Evolutionary conservation across 2,113 vertebrate genomes (phyloP).

Genomic region (Stictonetta naevosa): DNA sequence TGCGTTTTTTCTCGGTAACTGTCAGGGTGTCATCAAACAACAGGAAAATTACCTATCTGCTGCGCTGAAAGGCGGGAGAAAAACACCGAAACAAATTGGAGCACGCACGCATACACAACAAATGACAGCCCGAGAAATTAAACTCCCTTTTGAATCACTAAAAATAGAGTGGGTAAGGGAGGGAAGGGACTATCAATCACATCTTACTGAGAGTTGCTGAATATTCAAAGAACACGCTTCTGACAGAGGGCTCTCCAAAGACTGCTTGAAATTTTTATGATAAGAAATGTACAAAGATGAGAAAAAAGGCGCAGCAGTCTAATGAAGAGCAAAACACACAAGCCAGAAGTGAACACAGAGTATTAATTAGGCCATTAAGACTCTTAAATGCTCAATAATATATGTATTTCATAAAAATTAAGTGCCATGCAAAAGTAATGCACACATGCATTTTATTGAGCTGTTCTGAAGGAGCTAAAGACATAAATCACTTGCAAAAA

Average conservation of each 20-base stretch:
- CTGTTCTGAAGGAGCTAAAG: not conserved
- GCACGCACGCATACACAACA: not conserved
- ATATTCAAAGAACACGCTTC: slow-evolving; percentile 59
- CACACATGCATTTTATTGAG: not conserved
- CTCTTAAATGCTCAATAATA: slow-evolving; percentile 58
- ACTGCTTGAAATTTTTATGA: slow-evolving; percentile 38
- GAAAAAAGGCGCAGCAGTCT: not conserved
- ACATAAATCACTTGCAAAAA: not conserved
- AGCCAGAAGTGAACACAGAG: not conserved
- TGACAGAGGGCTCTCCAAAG: slow-evolving; percentile 47
- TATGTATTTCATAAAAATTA: slow-evolving; percentile 56
- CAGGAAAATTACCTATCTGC: not conserved
- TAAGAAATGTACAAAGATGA: slow-evolving; percentile 15
- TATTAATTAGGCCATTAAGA: slow-evolving; percentile 67
- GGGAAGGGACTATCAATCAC: slow-evolving; percentile 59
- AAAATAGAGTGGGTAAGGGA: slow-evolving; percentile 45
- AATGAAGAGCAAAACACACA: slow-evolving; percentile 34
- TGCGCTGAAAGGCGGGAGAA: not conserved
- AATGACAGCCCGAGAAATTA: slow-evolving; percentile 32
- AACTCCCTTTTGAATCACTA: slow-evolving; percentile 4
- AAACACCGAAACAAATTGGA: slow-evolving; percentile 1
- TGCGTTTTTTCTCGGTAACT: slow-evolving; percentile 8
- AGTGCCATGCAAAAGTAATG: slow-evolving; percentile 26
- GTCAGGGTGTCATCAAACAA: slow-evolving; percentile 34
- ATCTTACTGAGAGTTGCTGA: slow-evolving; percentile 10